Conservation (phyloP, 2,113 vertebrate species). For the rat (Rattus norvegicus) region DNA sequence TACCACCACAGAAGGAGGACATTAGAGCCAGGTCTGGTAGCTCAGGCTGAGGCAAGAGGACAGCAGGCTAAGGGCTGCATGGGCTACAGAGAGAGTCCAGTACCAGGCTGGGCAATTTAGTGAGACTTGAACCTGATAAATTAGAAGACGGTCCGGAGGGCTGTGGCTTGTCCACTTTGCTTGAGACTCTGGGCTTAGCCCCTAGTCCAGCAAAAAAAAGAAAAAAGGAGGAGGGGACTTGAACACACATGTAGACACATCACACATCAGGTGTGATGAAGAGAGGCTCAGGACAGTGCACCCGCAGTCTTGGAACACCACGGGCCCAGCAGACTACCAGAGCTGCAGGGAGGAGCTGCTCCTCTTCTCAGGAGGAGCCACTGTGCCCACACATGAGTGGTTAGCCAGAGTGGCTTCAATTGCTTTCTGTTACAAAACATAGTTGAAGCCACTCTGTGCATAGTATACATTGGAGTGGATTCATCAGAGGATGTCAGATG, state of each 20-base stretch:
- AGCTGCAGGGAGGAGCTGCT: too few relatives aligned
- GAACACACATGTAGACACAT: not conserved
- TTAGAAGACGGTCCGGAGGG: not conserved
- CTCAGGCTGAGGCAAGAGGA: not conserved
- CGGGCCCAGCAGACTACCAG: rapidly evolving
- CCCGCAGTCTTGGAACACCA: not conserved
- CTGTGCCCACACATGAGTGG: too few relatives aligned
- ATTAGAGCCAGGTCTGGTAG: not conserved
- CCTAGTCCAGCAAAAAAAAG: not conserved
- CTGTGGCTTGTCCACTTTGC: too few relatives aligned
- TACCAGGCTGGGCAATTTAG: not conserved
- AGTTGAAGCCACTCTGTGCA: too few relatives aligned
- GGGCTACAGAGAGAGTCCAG: too few relatives aligned
- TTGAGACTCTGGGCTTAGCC: not conserved
- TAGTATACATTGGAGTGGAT: not conserved
- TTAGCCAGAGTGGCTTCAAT: not conserved
- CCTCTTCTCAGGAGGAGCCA: not conserved
- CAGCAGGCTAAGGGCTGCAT: not conserved
- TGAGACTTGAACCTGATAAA: not conserved
- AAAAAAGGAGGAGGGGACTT: too few relatives aligned
- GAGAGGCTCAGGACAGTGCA: not conserved
- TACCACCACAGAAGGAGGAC: not conserved
- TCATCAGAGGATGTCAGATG: not conserved
- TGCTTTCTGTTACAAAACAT: not conserved
- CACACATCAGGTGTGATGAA: too few relatives aligned